These are phyloP conservation scores for Heteromyza rotundicornis DNA, from an alignment of 2,888 invertebrate species.

Conservation along the genomic window DNA sequence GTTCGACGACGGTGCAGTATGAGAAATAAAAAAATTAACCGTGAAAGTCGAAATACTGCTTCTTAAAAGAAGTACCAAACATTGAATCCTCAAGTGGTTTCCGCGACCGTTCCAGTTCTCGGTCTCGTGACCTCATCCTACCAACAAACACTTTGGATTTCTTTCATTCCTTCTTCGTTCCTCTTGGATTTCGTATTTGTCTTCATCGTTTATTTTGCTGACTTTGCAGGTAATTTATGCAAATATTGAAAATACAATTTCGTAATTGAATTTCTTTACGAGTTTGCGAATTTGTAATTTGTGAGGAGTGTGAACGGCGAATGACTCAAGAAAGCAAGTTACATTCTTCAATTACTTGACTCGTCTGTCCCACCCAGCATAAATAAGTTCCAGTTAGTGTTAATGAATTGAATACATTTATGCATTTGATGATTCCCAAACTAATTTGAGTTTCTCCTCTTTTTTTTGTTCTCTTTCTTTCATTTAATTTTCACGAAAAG, in stretches of 20 bases:
- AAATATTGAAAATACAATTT: background rate
- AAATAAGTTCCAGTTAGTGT: background rate
- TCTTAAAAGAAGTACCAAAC: too few species aligned
- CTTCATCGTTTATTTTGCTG: background rate
- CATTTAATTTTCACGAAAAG: background rate
- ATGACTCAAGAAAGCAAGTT: too few species aligned
- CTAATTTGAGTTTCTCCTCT: background rate
- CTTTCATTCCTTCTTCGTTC: background rate
- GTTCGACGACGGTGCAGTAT: too few species aligned
- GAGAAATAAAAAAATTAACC: too few species aligned
- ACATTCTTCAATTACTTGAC: too few species aligned
- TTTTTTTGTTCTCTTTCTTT: background rate
- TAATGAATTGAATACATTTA: background rate
- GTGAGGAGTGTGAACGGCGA: too few species aligned
- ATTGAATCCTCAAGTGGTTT: conserved; percentile 8
- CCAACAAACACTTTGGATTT: background rate
- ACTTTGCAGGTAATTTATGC: conserved; percentile 7
- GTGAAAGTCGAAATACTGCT: too few species aligned
- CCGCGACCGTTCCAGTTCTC: background rate
- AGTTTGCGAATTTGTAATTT: too few species aligned
- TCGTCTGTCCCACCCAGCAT: too few species aligned
- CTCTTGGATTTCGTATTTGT: background rate
- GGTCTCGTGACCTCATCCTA: background rate
- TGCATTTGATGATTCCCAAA: background rate
- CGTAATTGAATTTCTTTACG: background rate